Conservation (phyloP, 2,113 vertebrate species). For the Channa maculata region DNA sequence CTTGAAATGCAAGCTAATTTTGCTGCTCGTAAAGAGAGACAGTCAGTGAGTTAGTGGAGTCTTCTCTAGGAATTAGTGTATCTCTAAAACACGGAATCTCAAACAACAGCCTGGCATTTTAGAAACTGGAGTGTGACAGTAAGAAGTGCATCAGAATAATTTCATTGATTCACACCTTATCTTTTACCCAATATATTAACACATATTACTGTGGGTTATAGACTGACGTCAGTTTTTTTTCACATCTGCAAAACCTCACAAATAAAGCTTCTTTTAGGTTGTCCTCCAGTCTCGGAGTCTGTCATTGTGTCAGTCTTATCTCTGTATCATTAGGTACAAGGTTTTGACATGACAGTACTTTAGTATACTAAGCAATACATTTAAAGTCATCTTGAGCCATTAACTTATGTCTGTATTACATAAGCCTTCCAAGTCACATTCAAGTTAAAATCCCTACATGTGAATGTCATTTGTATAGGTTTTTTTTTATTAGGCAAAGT, state of each 20-base stretch:
- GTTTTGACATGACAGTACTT: background rate
- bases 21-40: conserved; percentile 31
- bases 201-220: background rate
- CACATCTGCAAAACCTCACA: background rate
- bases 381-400: too few species aligned
- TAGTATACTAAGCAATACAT: background rate
- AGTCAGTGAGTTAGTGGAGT: conserved; percentile 19
- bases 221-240: background rate
- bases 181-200: conserved; percentile 2
- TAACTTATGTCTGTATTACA: too few species aligned
- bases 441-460: too few species aligned
- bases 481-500: too few species aligned
- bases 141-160: background rate
- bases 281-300: background rate
- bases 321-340: too few species aligned
- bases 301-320: too few species aligned
- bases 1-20: conserved; percentile 64
- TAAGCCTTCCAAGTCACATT: too few species aligned
- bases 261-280: background rate
- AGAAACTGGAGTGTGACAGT: conserved; percentile 28
- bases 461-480: too few species aligned
- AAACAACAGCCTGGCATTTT: conserved; percentile 20
- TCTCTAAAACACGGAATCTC: conserved; percentile 18
- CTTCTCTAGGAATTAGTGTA: conserved; percentile 15
- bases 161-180: conserved; percentile 15